Conservation (phyloP, 2,113 vertebrate species). For the Pipa parva region DNA sequence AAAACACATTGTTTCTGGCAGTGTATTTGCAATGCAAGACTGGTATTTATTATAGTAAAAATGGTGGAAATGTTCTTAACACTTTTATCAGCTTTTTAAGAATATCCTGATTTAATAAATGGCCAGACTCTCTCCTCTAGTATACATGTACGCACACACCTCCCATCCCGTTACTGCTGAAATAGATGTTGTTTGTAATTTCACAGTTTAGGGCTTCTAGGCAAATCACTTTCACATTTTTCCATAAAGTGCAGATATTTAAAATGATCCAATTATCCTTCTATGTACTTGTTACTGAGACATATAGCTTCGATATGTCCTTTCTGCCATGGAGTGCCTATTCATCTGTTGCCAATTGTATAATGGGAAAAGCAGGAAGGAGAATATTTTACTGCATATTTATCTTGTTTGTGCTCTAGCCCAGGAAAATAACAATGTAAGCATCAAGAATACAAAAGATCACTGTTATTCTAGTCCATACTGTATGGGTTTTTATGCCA, state of each 20-base stretch:
- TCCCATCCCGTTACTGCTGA: no score
- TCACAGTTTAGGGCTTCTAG: slow-evolving; percentile 1
- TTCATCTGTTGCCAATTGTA: slow-evolving; percentile 15
- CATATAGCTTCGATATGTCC: slow-evolving; percentile 5
- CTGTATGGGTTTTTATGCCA: no score
- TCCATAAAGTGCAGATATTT: slow-evolving; percentile 5
- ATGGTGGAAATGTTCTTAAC: no score
- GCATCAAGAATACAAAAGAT: background rate
- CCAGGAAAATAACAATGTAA: background rate
- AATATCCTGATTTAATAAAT: no score
- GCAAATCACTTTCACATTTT: slow-evolving; percentile 13
- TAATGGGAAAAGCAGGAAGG: background rate
- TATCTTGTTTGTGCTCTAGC: background rate
- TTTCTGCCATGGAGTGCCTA: slow-evolving; percentile 7
- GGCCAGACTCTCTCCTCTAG: no score
- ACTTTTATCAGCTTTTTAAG: no score
- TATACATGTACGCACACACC: no score
- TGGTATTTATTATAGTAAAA: no score
- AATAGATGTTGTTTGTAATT: slow-evolving; percentile 1
- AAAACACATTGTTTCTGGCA: no score
- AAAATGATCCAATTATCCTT: slow-evolving; percentile 21
- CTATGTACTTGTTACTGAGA: background rate
- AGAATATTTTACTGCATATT: background rate
- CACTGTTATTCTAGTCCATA: no score
- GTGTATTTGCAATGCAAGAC: no score